Base-by-base conservation (phyloP, 2,797 vertebrate species). In the Phyllotis vaccarum region DNA sequence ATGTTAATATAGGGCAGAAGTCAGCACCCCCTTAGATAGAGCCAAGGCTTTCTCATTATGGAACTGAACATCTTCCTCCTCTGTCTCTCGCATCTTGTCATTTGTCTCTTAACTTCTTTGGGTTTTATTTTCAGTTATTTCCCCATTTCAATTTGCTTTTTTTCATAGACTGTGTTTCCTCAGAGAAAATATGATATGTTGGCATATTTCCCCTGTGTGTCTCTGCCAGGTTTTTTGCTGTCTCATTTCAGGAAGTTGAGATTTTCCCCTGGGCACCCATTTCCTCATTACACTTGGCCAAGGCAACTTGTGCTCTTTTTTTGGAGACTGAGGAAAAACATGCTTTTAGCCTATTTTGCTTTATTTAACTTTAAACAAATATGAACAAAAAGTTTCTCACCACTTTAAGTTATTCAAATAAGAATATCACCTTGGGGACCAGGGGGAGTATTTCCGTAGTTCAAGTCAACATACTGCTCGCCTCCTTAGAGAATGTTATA, bases 111-210 rank as follows among this genome's bases (percentile, higher is more conserved):
- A 58, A 58, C 40, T 89, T 68, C 54, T 82, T 87, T 16, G 46
- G 66, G 80, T 94, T 95, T 96, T 93, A 89, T 96, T 97, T 97
- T 95, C 80, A 89, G 76, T 96, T 89, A 82, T 94, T 96, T 83
- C 24, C 70, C 64, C 97, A 94, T 95, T 91, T 95, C 34, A 95
- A 74, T 86, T 96, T 96, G 72, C 64, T 95, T 94, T 95, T 82
- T 37, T 40, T 97, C 52, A 64, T 56, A 95, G 86, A 90, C 52
- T 91, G 34, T 91, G 17, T 92, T 93, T 97, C 94, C 85, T 96
- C 34, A 8, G 89, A 97, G 97, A 86, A 96, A 95, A 90, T 91
- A 75, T 76, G 91, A 95, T 95, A 85, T 86, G 68, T 93, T 93
- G 93, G 81, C 89, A 70, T 94, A 94, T 95, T 96, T 97, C 96